Evolutionary conservation across 2,113 vertebrate species (phyloP).

Genomic region (Anseranas semipalmata): DNA sequence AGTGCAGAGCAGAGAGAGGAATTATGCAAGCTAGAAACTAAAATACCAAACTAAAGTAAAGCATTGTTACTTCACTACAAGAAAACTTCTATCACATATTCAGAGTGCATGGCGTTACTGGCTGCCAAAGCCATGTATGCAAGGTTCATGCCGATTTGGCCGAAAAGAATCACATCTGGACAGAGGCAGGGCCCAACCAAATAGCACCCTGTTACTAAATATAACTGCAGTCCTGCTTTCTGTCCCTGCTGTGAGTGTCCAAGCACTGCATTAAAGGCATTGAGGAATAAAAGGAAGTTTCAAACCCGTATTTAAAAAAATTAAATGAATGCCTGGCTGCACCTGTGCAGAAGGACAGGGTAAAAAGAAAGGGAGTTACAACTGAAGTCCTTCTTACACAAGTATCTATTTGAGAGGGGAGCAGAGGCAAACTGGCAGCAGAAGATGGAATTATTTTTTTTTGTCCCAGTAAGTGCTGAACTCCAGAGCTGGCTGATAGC

Average conservation of each 20-base stretch:
- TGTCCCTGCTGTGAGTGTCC: background rate
- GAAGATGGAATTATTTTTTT: background rate
- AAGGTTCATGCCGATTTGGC: background rate
- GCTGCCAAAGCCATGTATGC: background rate
- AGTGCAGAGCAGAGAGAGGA: background rate
- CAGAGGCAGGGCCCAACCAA: background rate
- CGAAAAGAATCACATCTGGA: background rate
- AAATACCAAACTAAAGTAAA: background rate
- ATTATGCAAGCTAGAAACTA: background rate
- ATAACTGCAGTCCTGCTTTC: background rate
- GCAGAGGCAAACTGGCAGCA: background rate
- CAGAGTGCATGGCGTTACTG: background rate
- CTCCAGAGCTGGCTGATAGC: background rate
- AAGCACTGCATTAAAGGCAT: background rate
- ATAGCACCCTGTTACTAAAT: background rate
- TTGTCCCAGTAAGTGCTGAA: background rate
- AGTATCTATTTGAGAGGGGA: background rate
- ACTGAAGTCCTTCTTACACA: background rate
- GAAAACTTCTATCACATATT: background rate
- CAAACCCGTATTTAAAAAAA: background rate
- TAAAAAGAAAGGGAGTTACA: background rate
- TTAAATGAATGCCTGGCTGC: background rate
- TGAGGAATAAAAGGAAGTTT: background rate
- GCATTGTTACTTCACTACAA: background rate
- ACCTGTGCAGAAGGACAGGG: background rate